Conservation (phyloP, 2,888 invertebrate species). For the Sussaba pulchella region DNA sequence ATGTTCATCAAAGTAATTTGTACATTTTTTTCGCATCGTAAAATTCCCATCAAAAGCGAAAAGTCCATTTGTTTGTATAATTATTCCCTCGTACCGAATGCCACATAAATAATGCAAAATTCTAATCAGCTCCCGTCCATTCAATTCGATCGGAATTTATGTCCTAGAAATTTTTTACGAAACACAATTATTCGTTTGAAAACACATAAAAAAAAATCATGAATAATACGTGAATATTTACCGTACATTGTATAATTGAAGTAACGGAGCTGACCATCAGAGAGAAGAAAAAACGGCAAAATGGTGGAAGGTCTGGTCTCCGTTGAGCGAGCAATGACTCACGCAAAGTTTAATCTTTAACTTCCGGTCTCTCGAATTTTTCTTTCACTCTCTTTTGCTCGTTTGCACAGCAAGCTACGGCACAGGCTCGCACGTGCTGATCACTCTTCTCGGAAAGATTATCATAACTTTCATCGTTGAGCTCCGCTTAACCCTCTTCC, state of each 20-base stretch:
- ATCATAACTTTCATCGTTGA: conserved; percentile 61
- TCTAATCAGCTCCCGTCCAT: not conserved
- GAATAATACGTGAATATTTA: too few species aligned
- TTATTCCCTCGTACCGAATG: conserved; percentile 25
- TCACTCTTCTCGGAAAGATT: conserved; percentile 62
- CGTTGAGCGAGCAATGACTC: conserved; percentile 49
- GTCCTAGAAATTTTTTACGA: too few species aligned
- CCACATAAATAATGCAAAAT: conserved; percentile 16
- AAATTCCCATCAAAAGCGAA: conserved; percentile 2
- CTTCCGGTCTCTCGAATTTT: conserved; percentile 57
- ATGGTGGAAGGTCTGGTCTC: not conserved
- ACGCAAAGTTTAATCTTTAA: conserved; percentile 49
- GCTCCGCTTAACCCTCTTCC: conserved; percentile 43
- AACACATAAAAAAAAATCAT: too few species aligned
- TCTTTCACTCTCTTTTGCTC: conserved; percentile 30
- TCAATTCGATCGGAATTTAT: too few species aligned
- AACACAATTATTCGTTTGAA: too few species aligned
- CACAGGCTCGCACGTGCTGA: conserved; percentile 69
- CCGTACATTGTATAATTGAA: conserved; percentile 1
- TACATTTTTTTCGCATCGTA: not conserved
- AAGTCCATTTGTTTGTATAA: conserved; percentile 7
- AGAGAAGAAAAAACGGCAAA: not conserved
- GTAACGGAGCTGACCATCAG: not conserved
- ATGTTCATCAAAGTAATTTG: conserved; percentile 66
- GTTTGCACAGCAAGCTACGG: conserved; percentile 23